A percentile compares a stretch with the other conserved stretches of the same genome.
Evolutionary conservation across 2,888 invertebrate species (phyloP).

Genomic region (Beris chalybata): DNA sequence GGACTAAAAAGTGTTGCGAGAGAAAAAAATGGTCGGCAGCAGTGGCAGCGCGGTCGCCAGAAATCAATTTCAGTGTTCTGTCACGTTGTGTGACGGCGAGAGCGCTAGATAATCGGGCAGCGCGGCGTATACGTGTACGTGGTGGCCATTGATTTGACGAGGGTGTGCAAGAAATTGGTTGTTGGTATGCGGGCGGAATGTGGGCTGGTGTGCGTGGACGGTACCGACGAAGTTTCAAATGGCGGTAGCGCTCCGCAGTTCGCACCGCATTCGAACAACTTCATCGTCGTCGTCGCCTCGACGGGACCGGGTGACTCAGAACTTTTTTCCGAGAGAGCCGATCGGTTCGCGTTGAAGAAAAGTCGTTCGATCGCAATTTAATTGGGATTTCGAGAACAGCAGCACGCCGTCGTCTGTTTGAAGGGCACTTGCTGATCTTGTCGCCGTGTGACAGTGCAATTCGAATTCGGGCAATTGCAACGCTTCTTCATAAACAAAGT

Average conservation of each 20-base stretch:
- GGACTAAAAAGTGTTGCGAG: not conserved
- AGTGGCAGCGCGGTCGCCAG: conserved; percentile 18
- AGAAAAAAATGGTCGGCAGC: conserved; percentile 18
- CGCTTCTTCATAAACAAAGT: no score
- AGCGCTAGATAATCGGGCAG: not conserved
- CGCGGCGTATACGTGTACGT: not conserved
- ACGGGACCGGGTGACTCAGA: no score
- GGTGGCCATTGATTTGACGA: conserved; percentile 35
- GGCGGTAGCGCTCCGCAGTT: not conserved
- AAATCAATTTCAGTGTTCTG: conserved; percentile 35
- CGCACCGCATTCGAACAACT: not conserved
- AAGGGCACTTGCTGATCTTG: no score
- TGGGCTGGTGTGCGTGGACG: not conserved
- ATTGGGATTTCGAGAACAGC: conserved; percentile 2
- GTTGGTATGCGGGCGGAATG: not conserved
- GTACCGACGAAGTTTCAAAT: conserved; percentile 14
- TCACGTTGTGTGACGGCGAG: conserved; percentile 22
- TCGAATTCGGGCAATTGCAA: no score
- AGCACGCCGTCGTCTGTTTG: no score
- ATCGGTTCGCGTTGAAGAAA: not conserved
- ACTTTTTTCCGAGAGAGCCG: no score
- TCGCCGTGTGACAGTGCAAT: no score
- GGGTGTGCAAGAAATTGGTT: conserved; percentile 14
- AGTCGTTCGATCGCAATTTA: conserved; percentile 24
- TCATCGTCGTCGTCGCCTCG: no score